Evolutionary conservation across 64 coral and sea anemone species (phyloP), one percentile per base, ranked within the genome.

Genomic region (Stichodactyla mertensii): DNA sequence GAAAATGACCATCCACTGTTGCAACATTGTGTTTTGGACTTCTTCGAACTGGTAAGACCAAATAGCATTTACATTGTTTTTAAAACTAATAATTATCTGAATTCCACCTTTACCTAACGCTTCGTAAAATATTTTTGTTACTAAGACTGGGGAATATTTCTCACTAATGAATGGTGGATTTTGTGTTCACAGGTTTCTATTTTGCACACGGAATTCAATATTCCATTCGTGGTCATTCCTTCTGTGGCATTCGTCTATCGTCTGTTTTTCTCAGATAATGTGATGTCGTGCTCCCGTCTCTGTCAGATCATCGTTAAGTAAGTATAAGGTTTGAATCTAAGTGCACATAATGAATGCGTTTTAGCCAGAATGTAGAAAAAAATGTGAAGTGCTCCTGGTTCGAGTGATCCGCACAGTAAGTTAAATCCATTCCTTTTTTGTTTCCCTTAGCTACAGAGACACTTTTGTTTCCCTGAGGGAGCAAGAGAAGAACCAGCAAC

Each of bases 251-350:
- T 98, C 16, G 90, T 98, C 19, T 98, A 98, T 83, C 89, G 92
- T 64, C 87, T 98, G 56, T 86, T 98, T 74, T 98, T 94, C 87
- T 83, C 95, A 36, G 71, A 55, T n/a, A 98, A 98, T 62, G 78
- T 83, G 13, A 91, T 98, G 87, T 92, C 92, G 23, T 83, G 90
- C 18, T 94, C 95, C 77, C 88, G 95, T 77, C 71, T 98, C 23
- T 98, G 92, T 79, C 74, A 87, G 45, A 82, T 98, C 80, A 94
- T 98, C 71, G 95, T 98, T 62, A 98, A 98, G 95, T 98, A 89
- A 89, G 93, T 83, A 5, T 66, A 52, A 20, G 57, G 31, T 27
- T 55, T 82, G 74, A 11, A 20, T 23, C 74, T 69, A 31, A 31
- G 57, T 58, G 57, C 57, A 10, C 57, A 58, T 58, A 2, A 31